Base-by-base conservation (phyloP, 53 echinoderm and acorn worm genomes). In the Patiria pectinifera region DNA sequence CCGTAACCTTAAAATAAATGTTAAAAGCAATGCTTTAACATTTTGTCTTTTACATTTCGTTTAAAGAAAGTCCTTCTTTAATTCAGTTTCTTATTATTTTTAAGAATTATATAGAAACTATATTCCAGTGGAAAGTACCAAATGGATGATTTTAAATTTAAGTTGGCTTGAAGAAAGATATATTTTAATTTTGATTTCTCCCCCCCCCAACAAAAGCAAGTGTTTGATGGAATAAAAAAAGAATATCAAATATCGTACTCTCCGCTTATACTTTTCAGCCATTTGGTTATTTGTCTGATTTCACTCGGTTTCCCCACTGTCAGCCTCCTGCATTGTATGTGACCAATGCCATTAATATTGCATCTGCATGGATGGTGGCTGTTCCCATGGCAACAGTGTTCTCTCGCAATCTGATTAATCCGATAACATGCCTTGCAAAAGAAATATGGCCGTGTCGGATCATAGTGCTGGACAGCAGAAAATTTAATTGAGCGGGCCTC, bases 301-400 rank as follows among this genome's bases (percentile, higher is more conserved):
- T 45, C 79, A 78, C 45, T 46, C 79, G 12, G 11, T 46, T 59
- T 53, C 23, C 35, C 59, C 58, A 59, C 49, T 82, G 59, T 16
- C 59, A 82, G 59, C 47, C 21, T 14, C 8, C 4, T 22, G 82
- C 59, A 49, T 23, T 58, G 48, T 59, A 59, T 18, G 47, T 12
- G 45, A 78, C 5, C 10, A 9, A 10, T 74, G 74, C 19, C 16
- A 15, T 69, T 76, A 35, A 45, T 82, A 82, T 59, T 49, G 16
- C 59, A 82, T 82, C 82, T 23, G 59, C 59, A 59, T 82, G 23
- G 59, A 82, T 21, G 82, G 45, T 82, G 82, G 82, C 82, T n/a
- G 82, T n/a, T 58, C 5, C 82, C 82, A 82, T 82, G 59, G 82
- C 82, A 82, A 82, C 59, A 12, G 26, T 76, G 25, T 76, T 43